Base-by-base conservation (phyloP, 1,140 invertebrate species). In the Hycleus cichorii region DNA sequence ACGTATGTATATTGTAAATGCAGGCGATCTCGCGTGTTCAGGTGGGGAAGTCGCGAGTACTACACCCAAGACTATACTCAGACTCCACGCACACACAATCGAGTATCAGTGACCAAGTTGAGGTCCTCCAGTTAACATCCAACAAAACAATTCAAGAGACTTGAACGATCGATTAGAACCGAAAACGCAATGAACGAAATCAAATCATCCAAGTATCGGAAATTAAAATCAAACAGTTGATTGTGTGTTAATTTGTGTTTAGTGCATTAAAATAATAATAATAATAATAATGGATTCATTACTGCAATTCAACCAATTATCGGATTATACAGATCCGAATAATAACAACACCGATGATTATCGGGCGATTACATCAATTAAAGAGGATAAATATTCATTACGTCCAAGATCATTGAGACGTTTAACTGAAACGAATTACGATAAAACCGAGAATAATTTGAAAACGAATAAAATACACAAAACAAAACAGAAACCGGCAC, bases 401-500 rank as follows among this genome's bases (percentile, higher is more conserved):
- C 57, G 72, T 46, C 72, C 72, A 26, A 63, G 72, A 42, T 69
- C 70, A 5, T 39, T 70, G 46, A 51, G 70, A 32, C 59, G 69
- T 18, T 62, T 63, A 3, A 70, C 66, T 0, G 65, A 68, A 43
- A 40, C 44, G 18, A 18, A 18, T 18, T 18, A 18, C 18, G 57
- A 59, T 47, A 56, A 59, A 4, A 12, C 7, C 32, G 38, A 49
- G 8, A 42, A 42, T 42, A 10, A 42, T 6, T 47, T 49, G 11
- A 11, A 48, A 47, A 24, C 59, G 52, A 26, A 12, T 8, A 64
- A 65, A 58, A 27, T 42, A 10, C 60, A 68, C 39, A 63, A 46
- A 54, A 59, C 80, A 24, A 89, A 88, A 72, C 78, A 81, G 52
- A 85, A 86, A 72, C 82, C 90, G 4, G 84, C 90, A 39, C 91